Evolutionary conservation across 1,140 invertebrate genomes (phyloP), one percentile per base, ranked within the genome.

Genomic region (Lucilia sericata): DNA sequence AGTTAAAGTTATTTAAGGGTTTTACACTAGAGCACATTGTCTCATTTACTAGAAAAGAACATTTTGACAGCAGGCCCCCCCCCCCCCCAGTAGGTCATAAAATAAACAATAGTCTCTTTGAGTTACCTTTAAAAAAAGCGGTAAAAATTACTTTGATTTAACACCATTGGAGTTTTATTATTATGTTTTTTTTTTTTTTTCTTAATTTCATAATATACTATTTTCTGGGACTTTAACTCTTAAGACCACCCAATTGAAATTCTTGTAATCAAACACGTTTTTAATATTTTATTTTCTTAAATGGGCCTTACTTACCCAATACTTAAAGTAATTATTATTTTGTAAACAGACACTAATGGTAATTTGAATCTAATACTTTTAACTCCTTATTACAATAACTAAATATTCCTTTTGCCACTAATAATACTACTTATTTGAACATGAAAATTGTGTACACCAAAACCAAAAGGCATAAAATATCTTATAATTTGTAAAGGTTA

Each of bases 271-370:
- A 19, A 34, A 47, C 14, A 78, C 55, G 10, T 78, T 47, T 30
- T 75, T 17, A 30, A 30, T n/a, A n/a, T 30, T 30, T 30, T 30
- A 3, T 36, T 42, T 34, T 17, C 4, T 75, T 5, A 75, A 17
- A 55, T 17, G 13, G n/a, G n/a, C n/a, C n/a, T 9, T 19, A 17
- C 47, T 49, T 80, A 80, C 42, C 42, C 42, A 17, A 80, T 42
- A 80, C 76, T 25, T 12, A 49, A 80, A 80, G 42, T 80, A 19
- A 51, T 80, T 80, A 21, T 80, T 42, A 17, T 80, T 80, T 80
- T 80, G 42, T 19, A 49, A 80, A 80, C 36, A 80, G 19, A 70
- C 2, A 70, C 60, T 70, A 70, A 17, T 70, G 21, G 65, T 19
- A 70, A 70, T 70, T 70, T n/a, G 19, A 70, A 21, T 7, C 65